Percentiles rank a stretch among this genome's conserved stretches.
phyloP scores from a whole-genome alignment of 2,113 vertebrate species.

The Pheucticus melanocephalus region DNA sequence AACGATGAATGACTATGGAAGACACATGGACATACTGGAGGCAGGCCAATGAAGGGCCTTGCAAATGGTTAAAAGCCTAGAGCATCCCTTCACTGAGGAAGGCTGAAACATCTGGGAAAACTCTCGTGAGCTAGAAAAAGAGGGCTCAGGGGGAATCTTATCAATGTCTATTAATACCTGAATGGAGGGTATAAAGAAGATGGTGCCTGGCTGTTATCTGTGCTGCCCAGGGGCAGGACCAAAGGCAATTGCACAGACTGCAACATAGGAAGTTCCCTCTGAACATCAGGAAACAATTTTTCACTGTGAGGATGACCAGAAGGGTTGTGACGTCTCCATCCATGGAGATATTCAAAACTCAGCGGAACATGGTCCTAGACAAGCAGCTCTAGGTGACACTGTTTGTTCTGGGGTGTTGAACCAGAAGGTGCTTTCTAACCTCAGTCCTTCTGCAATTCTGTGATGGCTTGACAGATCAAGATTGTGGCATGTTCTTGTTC shows the following conservation, averaged over 20 bases:
- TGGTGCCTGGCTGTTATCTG: neutral
- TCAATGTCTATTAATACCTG: neutral
- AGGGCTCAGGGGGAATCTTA: rapidly evolving
- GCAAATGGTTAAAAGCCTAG: neutral
- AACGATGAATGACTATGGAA: neutral
- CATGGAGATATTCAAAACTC: neutral
- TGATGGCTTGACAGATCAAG: neutral
- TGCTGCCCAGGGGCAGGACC: neutral
- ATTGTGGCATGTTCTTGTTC: neutral
- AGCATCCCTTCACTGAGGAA: neutral
- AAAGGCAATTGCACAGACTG: neutral
- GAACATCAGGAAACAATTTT: neutral
- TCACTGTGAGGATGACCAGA: neutral
- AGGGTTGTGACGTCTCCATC: neutral
- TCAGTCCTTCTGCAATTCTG: neutral
- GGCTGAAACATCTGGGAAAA: neutral
- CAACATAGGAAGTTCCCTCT: neutral
- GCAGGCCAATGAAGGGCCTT: neutral
- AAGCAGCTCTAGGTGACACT: neutral
- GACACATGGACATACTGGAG: neutral
- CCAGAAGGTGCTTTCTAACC: neutral
- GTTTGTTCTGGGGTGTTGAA: neutral
- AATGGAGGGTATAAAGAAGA: rapidly evolving
- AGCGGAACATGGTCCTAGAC: neutral
- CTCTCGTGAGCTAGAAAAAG: neutral